Evolutionary conservation across 2,888 invertebrate genomes (phyloP).

Genomic region (Leucoptera coffeella): DNA sequence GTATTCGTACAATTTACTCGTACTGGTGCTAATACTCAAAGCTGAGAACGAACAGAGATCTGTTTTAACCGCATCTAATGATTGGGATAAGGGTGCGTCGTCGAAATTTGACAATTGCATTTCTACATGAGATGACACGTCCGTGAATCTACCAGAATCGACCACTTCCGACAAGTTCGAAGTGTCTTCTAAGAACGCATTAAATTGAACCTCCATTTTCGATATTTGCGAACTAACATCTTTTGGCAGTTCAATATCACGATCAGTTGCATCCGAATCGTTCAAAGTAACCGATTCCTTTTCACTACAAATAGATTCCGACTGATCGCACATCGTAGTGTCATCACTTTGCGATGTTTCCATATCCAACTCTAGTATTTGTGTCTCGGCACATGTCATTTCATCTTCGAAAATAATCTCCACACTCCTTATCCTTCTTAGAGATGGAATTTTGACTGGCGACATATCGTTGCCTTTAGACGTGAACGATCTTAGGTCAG

Average conservation of each 20-base stretch:
- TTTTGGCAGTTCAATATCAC: no score
- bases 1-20: slow-evolving; percentile 28
- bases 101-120: slow-evolving; percentile 17
- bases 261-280: no score
- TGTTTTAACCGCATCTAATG: slow-evolving; percentile 23
- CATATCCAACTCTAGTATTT: slow-evolving; percentile 26
- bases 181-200: neutral
- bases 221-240: no score
- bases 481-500: slow-evolving; percentile 19
- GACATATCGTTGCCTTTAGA: slow-evolving; percentile 36
- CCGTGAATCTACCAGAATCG: slow-evolving; percentile 37
- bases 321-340: slow-evolving; percentile 38
- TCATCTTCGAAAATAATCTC: slow-evolving; percentile 45
- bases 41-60: slow-evolving; percentile 13
- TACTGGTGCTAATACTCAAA: slow-evolving; percentile 8
- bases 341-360: slow-evolving; percentile 33
- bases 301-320: slow-evolving; percentile 22
- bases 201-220: no score
- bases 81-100: slow-evolving; percentile 34
- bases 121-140: slow-evolving; percentile 25
- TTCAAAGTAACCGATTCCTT: no score
- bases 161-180: slow-evolving; percentile 24
- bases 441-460: slow-evolving; percentile 35
- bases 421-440: slow-evolving; percentile 41
- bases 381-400: slow-evolving; percentile 36